These are phyloP conservation scores for Pteruthius melanotis DNA, from an alignment of 2,113 vertebrate species.

Conservation along the genomic window DNA sequence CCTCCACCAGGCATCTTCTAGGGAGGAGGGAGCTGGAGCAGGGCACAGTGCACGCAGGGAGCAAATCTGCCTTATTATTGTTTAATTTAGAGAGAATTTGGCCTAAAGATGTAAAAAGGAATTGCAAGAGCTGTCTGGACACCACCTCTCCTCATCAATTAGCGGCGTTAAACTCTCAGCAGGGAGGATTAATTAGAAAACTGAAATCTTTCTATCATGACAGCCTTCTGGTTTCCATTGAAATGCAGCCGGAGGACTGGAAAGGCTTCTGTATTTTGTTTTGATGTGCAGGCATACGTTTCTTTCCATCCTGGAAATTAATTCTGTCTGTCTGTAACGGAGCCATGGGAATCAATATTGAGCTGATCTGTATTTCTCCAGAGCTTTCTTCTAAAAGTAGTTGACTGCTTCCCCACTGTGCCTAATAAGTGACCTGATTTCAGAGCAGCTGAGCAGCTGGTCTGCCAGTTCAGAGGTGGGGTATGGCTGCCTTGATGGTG, in stretches of 20 bases:
- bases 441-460: not conserved
- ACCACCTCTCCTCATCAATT: not conserved
- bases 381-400: slow-evolving; percentile 1
- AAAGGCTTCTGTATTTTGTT: slow-evolving; percentile 51
- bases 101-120: slow-evolving; percentile 15
- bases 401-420: slow-evolving; percentile 2
- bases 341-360: slow-evolving; percentile 43
- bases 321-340: not conserved
- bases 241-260: slow-evolving; percentile 8
- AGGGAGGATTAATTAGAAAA: slow-evolving; percentile 44
- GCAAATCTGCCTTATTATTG: not conserved
- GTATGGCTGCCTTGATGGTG: not conserved
- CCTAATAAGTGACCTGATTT: slow-evolving; percentile 17
- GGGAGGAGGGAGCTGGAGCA: not conserved
- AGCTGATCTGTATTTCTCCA: slow-evolving; percentile 3
- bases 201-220: not conserved
- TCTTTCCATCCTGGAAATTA: slow-evolving; percentile 46
- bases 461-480: not conserved
- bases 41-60: not conserved
- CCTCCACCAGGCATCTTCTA: not conserved
- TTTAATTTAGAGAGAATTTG: not conserved
- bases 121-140: not conserved
- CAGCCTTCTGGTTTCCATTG: slow-evolving; percentile 46
- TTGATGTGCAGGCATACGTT: slow-evolving; percentile 41
- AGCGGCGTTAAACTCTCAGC: slow-evolving; percentile 12